phyloP scores from a whole-genome alignment of 2,797 vertebrate species.

The Cephalopachus bancanus region DNA sequence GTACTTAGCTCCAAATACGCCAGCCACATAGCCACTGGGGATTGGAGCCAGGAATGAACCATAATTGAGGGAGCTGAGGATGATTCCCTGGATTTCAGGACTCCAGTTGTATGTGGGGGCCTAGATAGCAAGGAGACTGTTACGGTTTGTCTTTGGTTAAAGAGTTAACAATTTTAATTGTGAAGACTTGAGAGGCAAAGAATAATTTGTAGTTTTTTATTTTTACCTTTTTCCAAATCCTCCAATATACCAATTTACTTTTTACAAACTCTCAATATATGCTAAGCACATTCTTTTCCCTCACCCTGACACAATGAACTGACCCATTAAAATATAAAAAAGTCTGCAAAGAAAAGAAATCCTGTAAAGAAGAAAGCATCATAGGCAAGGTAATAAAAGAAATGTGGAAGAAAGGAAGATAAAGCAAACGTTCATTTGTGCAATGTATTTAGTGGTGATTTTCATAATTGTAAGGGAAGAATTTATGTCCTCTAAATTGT shows the following conservation, averaged over 20 bases:
- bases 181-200: not conserved
- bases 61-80: conserved; percentile 92
- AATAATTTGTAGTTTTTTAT: not conserved
- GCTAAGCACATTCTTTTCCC: not conserved
- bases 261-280: not conserved
- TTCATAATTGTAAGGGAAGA: not conserved
- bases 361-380: not conserved
- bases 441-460: not conserved
- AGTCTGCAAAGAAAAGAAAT: not conserved
- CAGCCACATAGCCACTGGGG: conserved; percentile 91
- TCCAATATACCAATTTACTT: not conserved
- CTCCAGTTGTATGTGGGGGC: conserved; percentile 90
- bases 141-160: not conserved
- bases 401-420: not conserved
- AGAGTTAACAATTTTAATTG: not conserved
- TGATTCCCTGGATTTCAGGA: conserved; percentile 90
- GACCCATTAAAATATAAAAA: not conserved
- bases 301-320: not conserved
- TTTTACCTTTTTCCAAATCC: not conserved
- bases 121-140: conserved; percentile 81
- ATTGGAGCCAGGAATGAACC: conserved; percentile 92
- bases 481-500: not conserved
- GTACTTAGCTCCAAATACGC: conserved; percentile 88
- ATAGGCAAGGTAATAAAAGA: not conserved
- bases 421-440: not conserved